A percentile compares a stretch with the other conserved stretches of the same genome.
phyloP scores from a whole-genome alignment of 2,888 invertebrate genomes.

The Meiosimyza platycephala region DNA sequence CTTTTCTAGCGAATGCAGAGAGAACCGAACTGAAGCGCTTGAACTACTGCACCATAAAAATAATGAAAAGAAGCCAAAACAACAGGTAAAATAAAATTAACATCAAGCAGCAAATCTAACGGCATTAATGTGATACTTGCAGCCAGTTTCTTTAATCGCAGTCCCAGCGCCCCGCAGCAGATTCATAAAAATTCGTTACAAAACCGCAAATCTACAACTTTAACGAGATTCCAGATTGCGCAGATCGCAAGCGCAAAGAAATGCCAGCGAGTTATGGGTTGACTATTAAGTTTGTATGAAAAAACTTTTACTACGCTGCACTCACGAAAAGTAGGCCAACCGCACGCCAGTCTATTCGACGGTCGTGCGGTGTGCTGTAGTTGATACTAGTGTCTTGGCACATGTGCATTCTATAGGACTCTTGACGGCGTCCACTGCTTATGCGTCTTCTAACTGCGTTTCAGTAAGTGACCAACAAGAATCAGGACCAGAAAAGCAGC shows the following conservation, averaged over 20 bases:
- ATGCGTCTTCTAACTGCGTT: not conserved
- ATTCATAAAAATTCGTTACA: constrained; percentile 6
- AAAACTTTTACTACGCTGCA: not conserved
- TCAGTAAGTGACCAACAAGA: not conserved
- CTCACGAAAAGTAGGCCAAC: constrained; percentile 37
- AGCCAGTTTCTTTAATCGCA: not conserved
- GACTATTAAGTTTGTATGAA: constrained; percentile 31
- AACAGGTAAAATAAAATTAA: constrained; percentile 11
- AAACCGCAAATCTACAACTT: constrained; percentile 13
- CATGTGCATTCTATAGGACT: not conserved
- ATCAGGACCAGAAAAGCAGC: constrained; percentile 5
- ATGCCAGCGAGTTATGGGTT: constrained; percentile 25
- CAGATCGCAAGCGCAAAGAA: not conserved
- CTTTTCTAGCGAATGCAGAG: not conserved
- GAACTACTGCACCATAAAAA: constrained; percentile 30
- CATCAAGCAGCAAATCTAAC: constrained; percentile 35
- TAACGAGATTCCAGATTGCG: constrained; percentile 9
- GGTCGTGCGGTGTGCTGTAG: not conserved
- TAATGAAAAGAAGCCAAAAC: constrained; percentile 29
- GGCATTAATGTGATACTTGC: constrained; percentile 17
- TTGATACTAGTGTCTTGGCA: not conserved
- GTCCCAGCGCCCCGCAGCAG: not conserved
- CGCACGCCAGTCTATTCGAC: not conserved
- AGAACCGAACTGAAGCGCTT: not conserved
- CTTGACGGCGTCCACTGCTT: not conserved